Conservation (phyloP, 2,113 vertebrate species). For the Trogon melanurus region DNA sequence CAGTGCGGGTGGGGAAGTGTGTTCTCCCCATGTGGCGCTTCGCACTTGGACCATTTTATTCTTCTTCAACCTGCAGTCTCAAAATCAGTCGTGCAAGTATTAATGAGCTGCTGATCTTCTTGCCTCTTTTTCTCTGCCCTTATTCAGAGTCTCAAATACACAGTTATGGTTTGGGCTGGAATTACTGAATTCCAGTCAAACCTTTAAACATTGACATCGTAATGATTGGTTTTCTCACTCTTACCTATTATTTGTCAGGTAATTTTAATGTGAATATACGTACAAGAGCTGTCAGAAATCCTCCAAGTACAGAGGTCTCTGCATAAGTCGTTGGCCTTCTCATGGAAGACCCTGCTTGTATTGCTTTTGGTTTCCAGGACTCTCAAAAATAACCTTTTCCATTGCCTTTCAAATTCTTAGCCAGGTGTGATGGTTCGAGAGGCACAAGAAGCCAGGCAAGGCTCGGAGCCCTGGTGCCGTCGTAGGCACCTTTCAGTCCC, state of each 20-base stretch:
- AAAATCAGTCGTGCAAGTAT: constrained; percentile 35
- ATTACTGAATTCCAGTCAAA: constrained; percentile 56
- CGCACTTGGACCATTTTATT: constrained; percentile 37
- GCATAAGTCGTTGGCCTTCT: constrained; percentile 9
- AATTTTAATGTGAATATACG: background rate
- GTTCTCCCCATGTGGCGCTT: background rate
- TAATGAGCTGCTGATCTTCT: constrained; percentile 29
- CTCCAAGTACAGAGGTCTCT: background rate
- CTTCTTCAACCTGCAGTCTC: constrained; percentile 28
- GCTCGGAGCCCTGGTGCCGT: constrained; percentile 17
- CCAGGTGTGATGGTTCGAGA: constrained; percentile 24
- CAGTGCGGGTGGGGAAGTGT: background rate
- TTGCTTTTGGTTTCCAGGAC: background rate
- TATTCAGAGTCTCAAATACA: constrained; percentile 29
- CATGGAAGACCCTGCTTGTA: background rate
- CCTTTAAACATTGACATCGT: constrained; percentile 19
- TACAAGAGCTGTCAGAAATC: constrained; percentile 54
- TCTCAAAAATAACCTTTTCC: constrained; percentile 27
- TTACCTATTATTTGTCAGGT: constrained; percentile 33
- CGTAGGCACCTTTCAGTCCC: background rate
- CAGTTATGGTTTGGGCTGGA: constrained; percentile 22
- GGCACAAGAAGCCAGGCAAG: constrained; percentile 34
- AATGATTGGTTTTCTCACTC: constrained; percentile 37
- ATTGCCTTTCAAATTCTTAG: constrained; percentile 24
- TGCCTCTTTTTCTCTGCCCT: constrained; percentile 39